Percentiles rank a stretch among this genome's conserved stretches.
Conservation (phyloP, 30 jellyfish, hydroid and myxozoan genomes). For the Rhopilema esculentum region DNA sequence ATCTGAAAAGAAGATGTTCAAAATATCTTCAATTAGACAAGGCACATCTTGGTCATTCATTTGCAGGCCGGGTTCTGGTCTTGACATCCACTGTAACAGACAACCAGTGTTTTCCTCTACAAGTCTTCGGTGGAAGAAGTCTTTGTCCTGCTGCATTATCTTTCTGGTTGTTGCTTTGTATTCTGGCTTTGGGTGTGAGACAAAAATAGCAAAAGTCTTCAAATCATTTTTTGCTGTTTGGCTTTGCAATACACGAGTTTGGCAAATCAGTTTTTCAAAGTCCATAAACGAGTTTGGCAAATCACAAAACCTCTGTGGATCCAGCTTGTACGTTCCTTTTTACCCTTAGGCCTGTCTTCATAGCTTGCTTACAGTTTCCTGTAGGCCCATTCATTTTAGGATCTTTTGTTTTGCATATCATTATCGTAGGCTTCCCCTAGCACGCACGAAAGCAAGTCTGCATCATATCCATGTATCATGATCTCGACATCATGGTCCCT, state of each 20-base stretch:
- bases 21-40: constrained; percentile 28
- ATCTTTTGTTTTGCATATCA: too few relatives aligned
- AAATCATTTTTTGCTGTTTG: not conserved
- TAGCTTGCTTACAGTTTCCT: too few relatives aligned
- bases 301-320: too few relatives aligned
- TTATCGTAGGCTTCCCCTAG: too few relatives aligned
- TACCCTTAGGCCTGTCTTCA: too few relatives aligned
- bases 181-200: constrained; percentile 9
- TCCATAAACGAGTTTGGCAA: too few relatives aligned
- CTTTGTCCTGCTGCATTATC: constrained; percentile 29
- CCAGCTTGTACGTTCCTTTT: too few relatives aligned
- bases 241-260: constrained; percentile 33
- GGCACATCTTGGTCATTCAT: constrained; percentile 23
- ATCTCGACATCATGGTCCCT: too few relatives aligned
- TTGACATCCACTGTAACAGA: constrained; percentile 25
- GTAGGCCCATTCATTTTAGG: too few relatives aligned
- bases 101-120: constrained; percentile 14
- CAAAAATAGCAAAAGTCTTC: not conserved
- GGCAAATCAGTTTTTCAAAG: constrained; percentile 36
- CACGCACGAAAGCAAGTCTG: too few relatives aligned
- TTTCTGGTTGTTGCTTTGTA: constrained; percentile 27
- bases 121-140: not conserved
- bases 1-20: too few relatives aligned
- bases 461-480: too few relatives aligned
- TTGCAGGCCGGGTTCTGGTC: constrained; percentile 24